phyloP scores from a whole-genome alignment of 2,113 vertebrate species.

The Oceanites oceanicus region DNA sequence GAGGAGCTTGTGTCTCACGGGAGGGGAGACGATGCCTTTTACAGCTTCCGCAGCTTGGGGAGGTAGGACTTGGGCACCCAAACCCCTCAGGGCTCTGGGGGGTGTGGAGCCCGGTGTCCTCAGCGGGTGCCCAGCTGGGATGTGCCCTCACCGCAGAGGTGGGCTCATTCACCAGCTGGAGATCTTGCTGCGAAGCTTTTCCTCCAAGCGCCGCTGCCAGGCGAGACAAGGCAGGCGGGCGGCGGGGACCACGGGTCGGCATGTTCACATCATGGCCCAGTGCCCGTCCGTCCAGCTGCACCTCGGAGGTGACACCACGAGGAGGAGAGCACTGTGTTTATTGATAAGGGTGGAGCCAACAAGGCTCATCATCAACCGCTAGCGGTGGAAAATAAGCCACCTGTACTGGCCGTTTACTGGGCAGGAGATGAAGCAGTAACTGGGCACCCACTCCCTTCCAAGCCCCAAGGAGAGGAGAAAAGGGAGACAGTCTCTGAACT shows the following conservation, averaged over 20 bases:
- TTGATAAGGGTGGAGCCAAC: neutral
- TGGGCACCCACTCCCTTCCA: neutral
- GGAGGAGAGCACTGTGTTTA: fast-evolving
- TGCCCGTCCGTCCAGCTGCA: neutral
- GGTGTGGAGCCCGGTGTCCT: neutral
- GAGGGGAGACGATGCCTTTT: neutral
- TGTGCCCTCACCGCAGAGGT: neutral
- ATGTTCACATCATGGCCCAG: neutral
- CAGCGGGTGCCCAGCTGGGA: neutral
- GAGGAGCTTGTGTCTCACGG: neutral
- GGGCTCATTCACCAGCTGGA: neutral
- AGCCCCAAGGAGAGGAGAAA: neutral
- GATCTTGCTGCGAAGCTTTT: neutral
- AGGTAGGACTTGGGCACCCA: neutral
- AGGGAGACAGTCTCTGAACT: neutral
- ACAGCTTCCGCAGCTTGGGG: neutral
- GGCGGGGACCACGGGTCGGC: fast-evolving
- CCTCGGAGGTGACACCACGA: fast-evolving
- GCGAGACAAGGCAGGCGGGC: neutral
- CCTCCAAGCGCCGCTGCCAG: neutral
- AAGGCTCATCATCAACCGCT: neutral
- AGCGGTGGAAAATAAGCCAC: neutral
- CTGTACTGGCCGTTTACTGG: neutral
- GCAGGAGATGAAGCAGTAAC: neutral
- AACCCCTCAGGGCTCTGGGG: neutral